These are phyloP conservation scores for Anthopleura sola DNA, from an alignment of 64 coral and sea anemone genomes.

Conservation along the genomic window DNA sequence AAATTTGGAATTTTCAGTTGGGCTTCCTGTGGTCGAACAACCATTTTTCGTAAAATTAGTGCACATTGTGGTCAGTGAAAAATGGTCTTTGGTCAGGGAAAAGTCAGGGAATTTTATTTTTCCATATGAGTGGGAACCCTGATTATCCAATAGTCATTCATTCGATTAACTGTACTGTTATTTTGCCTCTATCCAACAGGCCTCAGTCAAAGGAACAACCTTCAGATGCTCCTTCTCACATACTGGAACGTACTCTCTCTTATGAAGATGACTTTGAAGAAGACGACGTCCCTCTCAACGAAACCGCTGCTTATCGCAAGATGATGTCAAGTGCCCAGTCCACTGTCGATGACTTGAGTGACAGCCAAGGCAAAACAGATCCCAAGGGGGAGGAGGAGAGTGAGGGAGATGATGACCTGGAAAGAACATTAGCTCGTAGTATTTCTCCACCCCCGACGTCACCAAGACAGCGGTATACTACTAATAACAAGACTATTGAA, in stretches of 20 bases:
- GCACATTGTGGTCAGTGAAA: too few species aligned
- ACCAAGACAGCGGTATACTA: conserved; percentile 54
- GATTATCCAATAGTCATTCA: too few species aligned
- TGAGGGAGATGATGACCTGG: conserved; percentile 84
- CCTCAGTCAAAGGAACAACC: conserved; percentile 27
- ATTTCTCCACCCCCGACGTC: conserved; percentile 70
- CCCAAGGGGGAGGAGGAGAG: conserved; percentile 42
- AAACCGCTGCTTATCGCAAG: conserved; percentile 80
- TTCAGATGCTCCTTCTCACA: neutral
- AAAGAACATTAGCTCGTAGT: conserved; percentile 73
- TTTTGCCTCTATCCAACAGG: neutral
- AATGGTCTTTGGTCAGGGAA: too few species aligned
- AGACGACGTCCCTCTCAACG: conserved; percentile 74
- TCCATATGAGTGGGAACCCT: too few species aligned
- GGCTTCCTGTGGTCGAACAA: too few species aligned
- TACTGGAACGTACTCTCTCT: conserved; percentile 37
- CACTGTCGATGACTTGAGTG: conserved; percentile 60
- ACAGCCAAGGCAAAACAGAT: conserved; percentile 37
- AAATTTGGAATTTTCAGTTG: too few species aligned
- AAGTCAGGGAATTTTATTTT: too few species aligned
- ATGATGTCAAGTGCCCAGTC: conserved; percentile 64
- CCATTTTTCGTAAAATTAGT: too few species aligned
- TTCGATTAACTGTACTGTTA: neutral
- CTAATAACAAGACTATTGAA: conserved; percentile 23
- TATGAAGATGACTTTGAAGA: conserved; percentile 91